phyloP scores from a whole-genome alignment of 1,140 invertebrate genomes.

The Bombus impatiens region DNA sequence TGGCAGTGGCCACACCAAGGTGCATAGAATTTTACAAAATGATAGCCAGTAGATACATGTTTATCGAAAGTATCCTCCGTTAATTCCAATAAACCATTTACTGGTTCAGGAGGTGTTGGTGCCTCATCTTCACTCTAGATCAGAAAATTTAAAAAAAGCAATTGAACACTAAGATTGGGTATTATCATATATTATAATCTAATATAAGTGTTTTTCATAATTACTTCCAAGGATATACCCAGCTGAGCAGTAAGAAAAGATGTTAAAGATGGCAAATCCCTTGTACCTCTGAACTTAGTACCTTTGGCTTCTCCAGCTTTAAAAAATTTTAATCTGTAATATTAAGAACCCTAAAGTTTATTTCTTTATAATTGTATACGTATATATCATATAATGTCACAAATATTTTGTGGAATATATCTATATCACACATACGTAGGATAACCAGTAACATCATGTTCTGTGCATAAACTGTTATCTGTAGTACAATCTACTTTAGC shows the following conservation, averaged over 20 bases:
- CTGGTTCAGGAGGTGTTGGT: constrained; percentile 76
- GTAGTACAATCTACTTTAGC: constrained; percentile 91
- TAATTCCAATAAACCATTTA: constrained; percentile 85
- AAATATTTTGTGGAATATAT: constrained; percentile 6
- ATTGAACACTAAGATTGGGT: neutral
- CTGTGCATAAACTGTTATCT: constrained; percentile 87
- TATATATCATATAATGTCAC: neutral
- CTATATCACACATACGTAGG: constrained; percentile 82
- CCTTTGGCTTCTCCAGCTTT: constrained; percentile 85
- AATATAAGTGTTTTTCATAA: constrained; percentile 24
- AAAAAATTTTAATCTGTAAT: constrained; percentile 88
- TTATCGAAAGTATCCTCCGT: constrained; percentile 88
- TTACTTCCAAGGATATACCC: constrained; percentile 77
- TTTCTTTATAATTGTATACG: neutral
- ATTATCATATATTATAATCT: constrained; percentile 10
- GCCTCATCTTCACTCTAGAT: constrained; percentile 71
- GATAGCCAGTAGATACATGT: constrained; percentile 85
- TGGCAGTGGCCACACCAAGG: constrained; percentile 94
- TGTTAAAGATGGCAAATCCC: constrained; percentile 88
- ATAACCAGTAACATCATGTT: constrained; percentile 90
- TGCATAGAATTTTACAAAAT: constrained; percentile 94
- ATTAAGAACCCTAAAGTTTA: neutral
- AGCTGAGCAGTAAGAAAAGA: constrained; percentile 89
- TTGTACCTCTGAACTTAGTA: constrained; percentile 86
- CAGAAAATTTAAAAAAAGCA: neutral